Conservation (phyloP, 23 tunicate species). For the Oikopleura dioica region DNA sequence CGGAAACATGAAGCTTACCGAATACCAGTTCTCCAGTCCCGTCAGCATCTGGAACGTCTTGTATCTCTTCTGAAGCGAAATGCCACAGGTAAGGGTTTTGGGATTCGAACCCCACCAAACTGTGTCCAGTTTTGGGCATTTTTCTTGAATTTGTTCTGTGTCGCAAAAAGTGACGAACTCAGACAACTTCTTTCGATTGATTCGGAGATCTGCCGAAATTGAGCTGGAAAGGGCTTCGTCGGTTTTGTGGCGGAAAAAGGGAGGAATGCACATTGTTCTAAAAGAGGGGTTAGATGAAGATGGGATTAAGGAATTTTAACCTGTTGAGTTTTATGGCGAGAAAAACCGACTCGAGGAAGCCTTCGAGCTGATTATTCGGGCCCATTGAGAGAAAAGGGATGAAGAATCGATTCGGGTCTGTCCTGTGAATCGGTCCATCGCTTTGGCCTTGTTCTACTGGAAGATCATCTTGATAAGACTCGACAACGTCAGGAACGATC, state of each 20-base stretch:
- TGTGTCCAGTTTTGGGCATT: neutral
- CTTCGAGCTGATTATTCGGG: slow-evolving; percentile 4
- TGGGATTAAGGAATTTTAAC: no score
- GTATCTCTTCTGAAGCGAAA: neutral
- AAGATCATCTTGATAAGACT: no score
- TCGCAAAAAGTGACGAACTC: neutral
- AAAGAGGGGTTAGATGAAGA: no score
- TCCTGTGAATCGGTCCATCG: neutral
- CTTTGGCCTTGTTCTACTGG: no score
- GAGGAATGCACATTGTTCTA: slow-evolving; percentile 7
- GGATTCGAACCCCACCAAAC: neutral
- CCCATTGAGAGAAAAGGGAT: slow-evolving; percentile 8
- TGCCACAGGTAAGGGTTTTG: neutral
- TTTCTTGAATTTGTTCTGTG: neutral
- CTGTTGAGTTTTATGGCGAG: slow-evolving; percentile 6
- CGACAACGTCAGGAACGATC: no score
- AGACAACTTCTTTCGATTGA: neutral
- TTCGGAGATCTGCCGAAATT: neutral
- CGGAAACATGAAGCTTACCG: neutral
- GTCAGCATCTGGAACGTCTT: neutral
- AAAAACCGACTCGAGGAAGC: slow-evolving; percentile 7
- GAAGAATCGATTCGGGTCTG: neutral
- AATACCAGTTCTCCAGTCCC: neutral
- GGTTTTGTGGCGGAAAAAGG: slow-evolving; percentile 1
- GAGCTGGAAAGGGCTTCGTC: neutral